These are phyloP conservation scores for Melolontha melolontha DNA, from an alignment of 2,888 invertebrate species.

Conservation along the genomic window DNA sequence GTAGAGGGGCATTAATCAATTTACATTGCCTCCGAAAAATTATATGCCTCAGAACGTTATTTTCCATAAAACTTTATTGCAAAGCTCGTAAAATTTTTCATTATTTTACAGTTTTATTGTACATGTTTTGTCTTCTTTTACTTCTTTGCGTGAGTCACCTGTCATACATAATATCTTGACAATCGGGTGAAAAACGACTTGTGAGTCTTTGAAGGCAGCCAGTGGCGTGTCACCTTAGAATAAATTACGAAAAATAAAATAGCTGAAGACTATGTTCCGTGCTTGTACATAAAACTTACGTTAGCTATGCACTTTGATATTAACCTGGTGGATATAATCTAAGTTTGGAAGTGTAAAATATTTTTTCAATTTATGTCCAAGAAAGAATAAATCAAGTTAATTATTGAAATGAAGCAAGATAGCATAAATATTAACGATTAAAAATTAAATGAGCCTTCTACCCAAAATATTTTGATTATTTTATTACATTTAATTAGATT, in stretches of 20 bases:
- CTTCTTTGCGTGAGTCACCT: neutral
- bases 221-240: conserved; percentile 9
- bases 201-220: neutral
- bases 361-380: neutral
- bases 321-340: too few relatives aligned
- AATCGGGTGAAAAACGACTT: too few relatives aligned
- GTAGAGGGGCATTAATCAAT: conserved; percentile 2
- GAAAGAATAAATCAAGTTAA: conserved; percentile 5
- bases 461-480: too few relatives aligned
- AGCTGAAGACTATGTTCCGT: neutral
- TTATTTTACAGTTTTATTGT: conserved; percentile 29
- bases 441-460: too few relatives aligned
- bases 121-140: neutral
- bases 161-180: neutral
- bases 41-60: conserved; percentile 3
- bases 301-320: too few relatives aligned
- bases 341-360: too few relatives aligned
- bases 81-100: conserved; percentile 18
- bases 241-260: conserved; percentile 17
- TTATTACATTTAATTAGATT: too few relatives aligned
- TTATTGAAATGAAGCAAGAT: conserved; percentile 3
- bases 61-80: conserved; percentile 31
- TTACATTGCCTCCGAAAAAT: neutral
- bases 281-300: neutral
- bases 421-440: too few relatives aligned